phyloP scores from a whole-genome alignment of 1,140 invertebrate genomes.

The Centruroides sculpturatus region DNA sequence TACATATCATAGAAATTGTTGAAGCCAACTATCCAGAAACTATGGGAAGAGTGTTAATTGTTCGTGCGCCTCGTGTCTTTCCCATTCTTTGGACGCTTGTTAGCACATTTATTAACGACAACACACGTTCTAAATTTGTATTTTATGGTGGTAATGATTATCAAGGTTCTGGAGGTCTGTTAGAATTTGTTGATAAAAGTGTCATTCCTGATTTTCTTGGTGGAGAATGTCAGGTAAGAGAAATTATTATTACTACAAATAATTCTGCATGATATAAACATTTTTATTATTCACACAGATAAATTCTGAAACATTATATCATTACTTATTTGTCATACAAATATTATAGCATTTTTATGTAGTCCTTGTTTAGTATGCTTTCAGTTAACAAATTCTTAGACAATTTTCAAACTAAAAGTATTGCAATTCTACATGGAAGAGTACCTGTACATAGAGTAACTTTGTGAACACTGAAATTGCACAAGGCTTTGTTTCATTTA shows the following conservation, averaged over 20 bases:
- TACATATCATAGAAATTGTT: slow-evolving; percentile 88
- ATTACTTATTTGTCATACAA: no score
- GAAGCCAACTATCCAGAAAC: slow-evolving; percentile 95
- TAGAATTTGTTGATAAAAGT: slow-evolving; percentile 71
- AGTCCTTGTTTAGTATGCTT: no score
- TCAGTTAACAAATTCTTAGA: no score
- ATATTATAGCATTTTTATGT: no score
- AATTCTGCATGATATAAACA: not conserved
- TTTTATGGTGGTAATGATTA: slow-evolving; percentile 83
- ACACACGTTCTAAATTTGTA: slow-evolving; percentile 84
- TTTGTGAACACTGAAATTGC: no score
- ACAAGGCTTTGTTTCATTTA: no score
- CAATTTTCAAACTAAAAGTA: no score
- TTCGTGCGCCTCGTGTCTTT: slow-evolving; percentile 79
- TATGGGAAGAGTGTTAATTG: slow-evolving; percentile 74
- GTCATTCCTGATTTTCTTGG: slow-evolving; percentile 84
- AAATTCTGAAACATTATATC: not conserved
- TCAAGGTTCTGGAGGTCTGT: slow-evolving; percentile 54
- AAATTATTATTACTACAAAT: not conserved
- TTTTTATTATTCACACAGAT: not conserved
- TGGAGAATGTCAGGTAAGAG: slow-evolving; percentile 63
- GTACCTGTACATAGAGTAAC: no score
- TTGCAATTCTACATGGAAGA: no score
- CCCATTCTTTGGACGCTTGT: slow-evolving; percentile 95
- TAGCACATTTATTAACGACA: slow-evolving; percentile 93